A percentile compares a stretch with the other conserved stretches of the same genome.
Evolutionary conservation across 2,797 vertebrate genomes (phyloP).

Genomic region (Arrhamphus sclerolepis): DNA sequence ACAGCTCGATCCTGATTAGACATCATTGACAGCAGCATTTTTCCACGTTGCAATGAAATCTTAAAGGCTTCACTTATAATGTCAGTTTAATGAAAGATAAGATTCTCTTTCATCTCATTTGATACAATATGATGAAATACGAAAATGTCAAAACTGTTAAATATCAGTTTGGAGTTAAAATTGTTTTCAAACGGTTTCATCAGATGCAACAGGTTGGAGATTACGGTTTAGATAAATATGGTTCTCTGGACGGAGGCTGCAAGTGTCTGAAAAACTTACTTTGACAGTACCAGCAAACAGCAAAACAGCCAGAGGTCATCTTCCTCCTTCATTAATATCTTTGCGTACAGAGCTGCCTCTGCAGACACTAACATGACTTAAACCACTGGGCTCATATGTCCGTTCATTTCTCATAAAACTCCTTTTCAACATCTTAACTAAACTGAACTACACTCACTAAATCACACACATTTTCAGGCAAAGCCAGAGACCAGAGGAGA

Average conservation of each 20-base stretch:
- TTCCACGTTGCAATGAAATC: slow-evolving; percentile 12
- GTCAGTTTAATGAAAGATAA: slow-evolving; percentile 23
- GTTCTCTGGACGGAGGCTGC: slow-evolving; percentile 38
- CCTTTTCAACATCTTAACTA: no score
- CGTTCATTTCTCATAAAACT: no score
- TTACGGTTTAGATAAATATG: slow-evolving; percentile 43
- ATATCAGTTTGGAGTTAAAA: slow-evolving; percentile 37
- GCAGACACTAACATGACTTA: background rate
- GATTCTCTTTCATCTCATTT: slow-evolving; percentile 48
- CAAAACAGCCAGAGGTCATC: slow-evolving; percentile 27
- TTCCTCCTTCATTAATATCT: slow-evolving; percentile 20
- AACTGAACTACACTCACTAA: background rate
- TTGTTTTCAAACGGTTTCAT: slow-evolving; percentile 46
- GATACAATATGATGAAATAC: slow-evolving; percentile 57
- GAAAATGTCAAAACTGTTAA: slow-evolving; percentile 43
- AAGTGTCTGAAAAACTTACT: slow-evolving; percentile 35
- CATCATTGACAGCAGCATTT: slow-evolving; percentile 33
- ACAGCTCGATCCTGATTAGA: slow-evolving; percentile 7
- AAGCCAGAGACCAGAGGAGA: slow-evolving; percentile 21
- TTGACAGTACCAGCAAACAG: slow-evolving; percentile 40
- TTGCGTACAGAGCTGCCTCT: slow-evolving; percentile 14
- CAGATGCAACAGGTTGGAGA: slow-evolving; percentile 60
- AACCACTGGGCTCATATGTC: no score
- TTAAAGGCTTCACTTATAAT: slow-evolving; percentile 29
- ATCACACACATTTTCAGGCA: slow-evolving; percentile 12